phyloP scores from a whole-genome alignment of 1,140 invertebrate species.

The Zaprionus inermis region DNA sequence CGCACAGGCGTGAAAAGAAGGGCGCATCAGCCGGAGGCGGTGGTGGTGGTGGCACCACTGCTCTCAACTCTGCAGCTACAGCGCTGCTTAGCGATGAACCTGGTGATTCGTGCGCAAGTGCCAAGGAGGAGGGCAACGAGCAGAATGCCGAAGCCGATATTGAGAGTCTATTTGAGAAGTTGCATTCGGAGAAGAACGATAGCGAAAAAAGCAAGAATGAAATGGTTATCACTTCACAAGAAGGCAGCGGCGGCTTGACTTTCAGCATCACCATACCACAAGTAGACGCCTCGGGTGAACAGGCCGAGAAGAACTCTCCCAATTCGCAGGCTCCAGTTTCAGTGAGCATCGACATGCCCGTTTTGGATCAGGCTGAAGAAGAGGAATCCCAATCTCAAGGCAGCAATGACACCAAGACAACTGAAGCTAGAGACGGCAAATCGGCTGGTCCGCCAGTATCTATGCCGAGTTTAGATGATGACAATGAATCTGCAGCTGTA shows the following conservation, averaged over 20 bases:
- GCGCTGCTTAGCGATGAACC: constrained; percentile 74
- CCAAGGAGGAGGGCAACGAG: constrained; percentile 50
- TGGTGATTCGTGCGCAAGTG: constrained; percentile 35
- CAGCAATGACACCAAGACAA: constrained; percentile 52
- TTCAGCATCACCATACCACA: constrained; percentile 83
- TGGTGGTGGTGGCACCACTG: constrained; percentile 44
- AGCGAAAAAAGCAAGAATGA: constrained; percentile 60
- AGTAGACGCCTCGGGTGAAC: constrained; percentile 65
- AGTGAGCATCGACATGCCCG: constrained; percentile 83
- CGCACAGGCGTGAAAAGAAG: constrained; percentile 79
- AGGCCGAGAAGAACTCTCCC: constrained; percentile 62
- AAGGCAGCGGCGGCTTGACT: constrained; percentile 81
- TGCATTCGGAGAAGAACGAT: constrained; percentile 83
- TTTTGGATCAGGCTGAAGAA: constrained; percentile 79
- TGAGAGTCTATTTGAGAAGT: constrained; percentile 83
- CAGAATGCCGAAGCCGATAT: constrained; percentile 78
- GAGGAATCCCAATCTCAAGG: constrained; percentile 70
- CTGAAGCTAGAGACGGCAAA: constrained; percentile 45
- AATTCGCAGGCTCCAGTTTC: constrained; percentile 73
- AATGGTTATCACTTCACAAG: constrained; percentile 82
- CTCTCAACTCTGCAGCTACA: constrained; percentile 66
- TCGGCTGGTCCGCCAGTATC: constrained; percentile 69
- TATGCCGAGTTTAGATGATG: constrained; percentile 84
- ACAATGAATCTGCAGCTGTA: constrained; percentile 64
- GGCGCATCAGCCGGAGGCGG: constrained; percentile 29